phyloP scores from a whole-genome alignment of 2,888 invertebrate species.

The Crocallis elinguaria region DNA sequence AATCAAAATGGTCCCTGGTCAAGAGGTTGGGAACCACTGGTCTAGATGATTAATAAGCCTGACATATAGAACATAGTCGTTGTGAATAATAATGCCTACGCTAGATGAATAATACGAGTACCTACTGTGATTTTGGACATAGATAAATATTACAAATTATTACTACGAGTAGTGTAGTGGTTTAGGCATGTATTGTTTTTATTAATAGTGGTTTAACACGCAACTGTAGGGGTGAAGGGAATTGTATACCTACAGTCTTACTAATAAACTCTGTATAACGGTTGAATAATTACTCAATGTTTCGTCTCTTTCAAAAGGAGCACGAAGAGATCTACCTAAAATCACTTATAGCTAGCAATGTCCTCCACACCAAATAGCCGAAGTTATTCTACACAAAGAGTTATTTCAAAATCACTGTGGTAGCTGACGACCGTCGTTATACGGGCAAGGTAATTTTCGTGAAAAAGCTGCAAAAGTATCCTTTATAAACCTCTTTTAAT shows the following conservation, averaged over 20 bases:
- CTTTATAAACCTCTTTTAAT: conserved; percentile 6
- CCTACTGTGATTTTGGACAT: conserved; percentile 15
- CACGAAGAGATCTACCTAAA: conserved; percentile 4
- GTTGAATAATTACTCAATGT: too few species aligned
- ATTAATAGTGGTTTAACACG: conserved; percentile 18
- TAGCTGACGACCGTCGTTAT: conserved; percentile 52
- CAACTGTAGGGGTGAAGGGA: not conserved
- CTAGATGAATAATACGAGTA: conserved; percentile 7
- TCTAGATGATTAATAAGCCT: too few species aligned
- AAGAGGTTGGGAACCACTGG: too few species aligned
- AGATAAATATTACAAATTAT: conserved; percentile 26
- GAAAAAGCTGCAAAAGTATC: conserved; percentile 10
- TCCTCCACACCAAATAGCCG: conserved; percentile 16
- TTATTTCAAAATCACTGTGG: conserved; percentile 44
- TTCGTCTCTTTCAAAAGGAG: too few species aligned
- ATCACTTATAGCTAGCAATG: conserved; percentile 15
- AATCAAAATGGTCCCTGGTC: too few species aligned
- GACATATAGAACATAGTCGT: too few species aligned
- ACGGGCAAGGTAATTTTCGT: conserved; percentile 44
- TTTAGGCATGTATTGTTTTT: conserved; percentile 19
- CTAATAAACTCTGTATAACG: too few species aligned
- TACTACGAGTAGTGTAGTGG: conserved; percentile 5
- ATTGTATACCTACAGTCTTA: not conserved
- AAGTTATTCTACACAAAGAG: conserved; percentile 27
- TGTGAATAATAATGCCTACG: not conserved